Conservation (phyloP, 2,113 vertebrate species). For the Eptesicus fuscus region DNA sequence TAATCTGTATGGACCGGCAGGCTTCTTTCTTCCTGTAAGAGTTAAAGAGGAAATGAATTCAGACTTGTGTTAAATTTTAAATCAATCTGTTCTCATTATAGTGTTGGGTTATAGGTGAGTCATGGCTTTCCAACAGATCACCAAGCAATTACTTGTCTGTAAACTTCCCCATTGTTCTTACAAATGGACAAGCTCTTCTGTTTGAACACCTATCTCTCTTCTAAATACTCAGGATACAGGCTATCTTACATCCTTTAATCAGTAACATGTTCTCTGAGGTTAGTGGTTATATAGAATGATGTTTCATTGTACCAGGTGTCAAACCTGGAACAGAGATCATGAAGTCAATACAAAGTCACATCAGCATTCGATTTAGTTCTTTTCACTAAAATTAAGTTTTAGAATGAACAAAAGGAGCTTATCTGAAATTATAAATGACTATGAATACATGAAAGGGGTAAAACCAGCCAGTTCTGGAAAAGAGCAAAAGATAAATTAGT, state of each 20-base stretch:
- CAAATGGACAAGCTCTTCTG: background rate
- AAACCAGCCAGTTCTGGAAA: constrained; percentile 7
- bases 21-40: background rate
- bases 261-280: background rate
- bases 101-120: background rate
- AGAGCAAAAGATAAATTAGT: constrained; percentile 19
- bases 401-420: background rate
- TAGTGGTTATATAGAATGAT: background rate
- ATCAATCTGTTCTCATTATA: background rate
- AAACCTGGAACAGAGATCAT: background rate
- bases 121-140: background rate
- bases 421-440: constrained; percentile 41
- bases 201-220: background rate
- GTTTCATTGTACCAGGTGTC: background rate
- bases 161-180: background rate
- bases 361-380: background rate
- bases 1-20: background rate
- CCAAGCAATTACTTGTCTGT: background rate
- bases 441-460: constrained; percentile 14
- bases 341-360: background rate
- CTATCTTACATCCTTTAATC: background rate
- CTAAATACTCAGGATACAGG: background rate
- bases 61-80: background rate
- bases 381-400: background rate
- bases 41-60: background rate